Evolutionary conservation across 2,888 invertebrate species (phyloP).

Genomic region (Limnephilus lunatus): DNA sequence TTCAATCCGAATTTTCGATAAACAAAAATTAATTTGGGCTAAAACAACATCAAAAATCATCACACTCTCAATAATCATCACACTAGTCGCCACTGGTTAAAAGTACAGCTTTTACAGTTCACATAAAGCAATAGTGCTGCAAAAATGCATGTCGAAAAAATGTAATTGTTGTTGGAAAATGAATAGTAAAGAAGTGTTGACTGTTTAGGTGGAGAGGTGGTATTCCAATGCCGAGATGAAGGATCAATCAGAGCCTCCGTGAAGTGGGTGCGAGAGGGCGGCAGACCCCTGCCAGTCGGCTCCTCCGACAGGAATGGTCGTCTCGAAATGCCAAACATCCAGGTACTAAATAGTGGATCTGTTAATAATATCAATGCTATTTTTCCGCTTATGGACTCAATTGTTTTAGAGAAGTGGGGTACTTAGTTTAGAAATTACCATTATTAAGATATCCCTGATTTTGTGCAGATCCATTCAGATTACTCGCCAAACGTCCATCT

Average conservation of each 20-base stretch:
- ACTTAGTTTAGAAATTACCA: no score
- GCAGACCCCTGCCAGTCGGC: slow-evolving; percentile 85
- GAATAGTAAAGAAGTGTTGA: background rate
- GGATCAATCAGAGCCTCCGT: slow-evolving; percentile 87
- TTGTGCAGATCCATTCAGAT: no score
- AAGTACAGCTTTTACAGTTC: background rate
- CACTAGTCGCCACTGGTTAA: background rate
- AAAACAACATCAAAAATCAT: no score
- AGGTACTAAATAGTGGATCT: slow-evolving; percentile 72
- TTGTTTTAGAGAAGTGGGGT: no score
- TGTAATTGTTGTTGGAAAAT: background rate
- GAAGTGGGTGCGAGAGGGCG: slow-evolving; percentile 85
- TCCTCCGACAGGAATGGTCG: slow-evolving; percentile 87
- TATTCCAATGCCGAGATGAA: slow-evolving; percentile 95
- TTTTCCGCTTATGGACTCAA: background rate
- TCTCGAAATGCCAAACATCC: slow-evolving; percentile 90
- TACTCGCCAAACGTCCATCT: no score
- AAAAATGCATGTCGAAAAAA: background rate
- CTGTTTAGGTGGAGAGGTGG: slow-evolving; percentile 89
- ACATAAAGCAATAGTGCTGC: background rate
- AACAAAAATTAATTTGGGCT: no score
- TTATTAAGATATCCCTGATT: no score
- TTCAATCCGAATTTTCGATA: no score
- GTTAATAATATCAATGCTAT: slow-evolving; percentile 8
- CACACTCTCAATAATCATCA: no score